A percentile compares a stretch with the other conserved stretches of the same genome.
These are phyloP conservation scores for Trichoplusia ni DNA, from an alignment of 1,140 invertebrate genomes.

Conservation along the genomic window DNA sequence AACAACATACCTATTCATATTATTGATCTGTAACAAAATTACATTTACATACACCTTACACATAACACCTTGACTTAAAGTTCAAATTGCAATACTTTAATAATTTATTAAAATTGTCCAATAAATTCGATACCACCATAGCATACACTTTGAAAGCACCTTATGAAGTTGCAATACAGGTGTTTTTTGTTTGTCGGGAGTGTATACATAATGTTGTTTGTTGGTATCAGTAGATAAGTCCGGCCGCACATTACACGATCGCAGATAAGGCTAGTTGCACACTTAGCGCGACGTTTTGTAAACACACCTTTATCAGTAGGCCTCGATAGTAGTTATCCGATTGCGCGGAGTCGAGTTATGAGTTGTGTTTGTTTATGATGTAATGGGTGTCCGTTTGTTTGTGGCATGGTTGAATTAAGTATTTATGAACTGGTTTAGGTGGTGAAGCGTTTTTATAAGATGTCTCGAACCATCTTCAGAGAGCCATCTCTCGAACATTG, in stretches of 20 bases:
- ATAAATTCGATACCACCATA: not conserved
- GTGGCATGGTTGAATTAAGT: too few species aligned
- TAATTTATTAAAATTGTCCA: too few species aligned
- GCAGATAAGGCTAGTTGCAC: not conserved
- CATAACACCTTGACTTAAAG: too few species aligned
- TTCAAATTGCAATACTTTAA: too few species aligned
- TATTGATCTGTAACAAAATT: too few species aligned
- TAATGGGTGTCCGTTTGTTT: too few species aligned
- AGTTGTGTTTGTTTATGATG: not conserved
- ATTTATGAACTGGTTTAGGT: too few species aligned
- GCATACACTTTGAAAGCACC: not conserved
- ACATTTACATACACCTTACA: too few species aligned
- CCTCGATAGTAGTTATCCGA: not conserved
- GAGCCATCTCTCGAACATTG: too few species aligned
- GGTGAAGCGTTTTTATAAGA: not conserved
- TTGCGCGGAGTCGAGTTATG: not conserved
- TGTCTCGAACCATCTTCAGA: too few species aligned
- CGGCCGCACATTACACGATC: not conserved
- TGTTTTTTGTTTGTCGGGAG: not conserved
- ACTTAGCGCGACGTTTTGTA: slow-evolving; percentile 1
- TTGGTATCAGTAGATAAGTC: not conserved
- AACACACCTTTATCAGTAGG: slow-evolving; percentile 2
- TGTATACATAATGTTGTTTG: not conserved
- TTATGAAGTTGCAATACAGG: not conserved
- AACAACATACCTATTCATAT: too few species aligned